These are phyloP conservation scores for Pseudomugil gertrudae DNA, from an alignment of 2,797 vertebrate species.

Conservation along the genomic window DNA sequence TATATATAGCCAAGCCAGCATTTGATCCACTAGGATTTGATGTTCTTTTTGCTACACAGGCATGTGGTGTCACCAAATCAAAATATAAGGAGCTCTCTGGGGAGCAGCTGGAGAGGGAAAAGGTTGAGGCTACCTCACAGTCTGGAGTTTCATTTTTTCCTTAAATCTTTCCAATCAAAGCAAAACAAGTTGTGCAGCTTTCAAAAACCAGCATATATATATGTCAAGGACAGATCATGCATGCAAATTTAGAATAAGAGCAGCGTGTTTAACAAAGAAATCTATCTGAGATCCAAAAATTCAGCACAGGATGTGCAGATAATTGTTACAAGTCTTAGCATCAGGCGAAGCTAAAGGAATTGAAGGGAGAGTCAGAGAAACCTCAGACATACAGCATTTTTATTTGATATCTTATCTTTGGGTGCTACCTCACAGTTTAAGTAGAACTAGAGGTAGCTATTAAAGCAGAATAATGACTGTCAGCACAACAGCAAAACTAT, in stretches of 20 bases:
- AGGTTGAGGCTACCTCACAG: neutral
- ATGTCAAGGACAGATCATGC: neutral
- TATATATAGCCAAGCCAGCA: conserved; percentile 1
- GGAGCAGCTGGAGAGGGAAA: neutral
- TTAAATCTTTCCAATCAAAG: neutral
- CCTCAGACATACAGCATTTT: neutral
- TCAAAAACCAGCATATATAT: neutral
- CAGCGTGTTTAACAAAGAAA: neutral
- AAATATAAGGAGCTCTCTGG: conserved; percentile 3
- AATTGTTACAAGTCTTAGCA: neutral
- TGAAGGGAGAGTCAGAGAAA: neutral
- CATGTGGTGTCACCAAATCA: conserved; percentile 1
- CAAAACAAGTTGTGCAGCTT: neutral
- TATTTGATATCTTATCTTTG: too few relatives aligned
- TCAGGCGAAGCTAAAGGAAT: neutral
- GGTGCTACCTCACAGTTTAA: neutral
- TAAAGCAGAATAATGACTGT: neutral
- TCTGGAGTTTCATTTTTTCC: neutral
- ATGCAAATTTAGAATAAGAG: neutral
- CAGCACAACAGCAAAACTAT: neutral
- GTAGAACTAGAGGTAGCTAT: neutral
- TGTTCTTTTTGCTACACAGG: conserved; percentile 2
- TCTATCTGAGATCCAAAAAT: neutral
- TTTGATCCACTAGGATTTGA: conserved; percentile 1
- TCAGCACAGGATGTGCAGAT: neutral